phyloP scores from a whole-genome alignment of 2,797 vertebrate species.

The Cacajao melanocephalus region DNA sequence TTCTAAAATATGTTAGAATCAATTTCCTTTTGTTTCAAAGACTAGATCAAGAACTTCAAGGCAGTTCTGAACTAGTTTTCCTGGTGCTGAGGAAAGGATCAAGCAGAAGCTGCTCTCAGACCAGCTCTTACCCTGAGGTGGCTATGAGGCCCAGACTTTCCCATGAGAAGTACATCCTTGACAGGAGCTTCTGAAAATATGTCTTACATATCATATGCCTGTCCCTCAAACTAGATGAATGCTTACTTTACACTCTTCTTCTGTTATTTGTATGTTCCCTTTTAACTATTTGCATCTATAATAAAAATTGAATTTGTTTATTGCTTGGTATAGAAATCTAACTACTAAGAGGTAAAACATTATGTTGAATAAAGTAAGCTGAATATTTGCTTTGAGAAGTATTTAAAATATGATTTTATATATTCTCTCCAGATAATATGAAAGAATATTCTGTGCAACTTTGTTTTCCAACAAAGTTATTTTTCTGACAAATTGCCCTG shows the following conservation, averaged over 20 bases:
- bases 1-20: not conserved
- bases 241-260: not conserved
- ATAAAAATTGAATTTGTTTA: not conserved
- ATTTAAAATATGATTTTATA: not conserved
- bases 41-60: not conserved
- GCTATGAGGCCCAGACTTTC: not conserved
- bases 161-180: not conserved
- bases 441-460: not conserved
- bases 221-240: not conserved
- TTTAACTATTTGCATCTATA: not conserved
- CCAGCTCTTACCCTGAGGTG: not conserved
- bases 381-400: constrained; percentile 6
- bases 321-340: not conserved
- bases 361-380: not conserved
- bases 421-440: not conserved
- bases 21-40: not conserved
- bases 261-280: not conserved
- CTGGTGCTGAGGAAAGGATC: not conserved
- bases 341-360: not conserved
- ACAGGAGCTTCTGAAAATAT: not conserved
- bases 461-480: not conserved
- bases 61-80: not conserved
- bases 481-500: not conserved
- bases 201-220: not conserved
- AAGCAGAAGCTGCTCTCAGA: not conserved